Evolutionary conservation across 2,888 invertebrate species (phyloP).

Genomic region (Eristalinus aeneus): DNA sequence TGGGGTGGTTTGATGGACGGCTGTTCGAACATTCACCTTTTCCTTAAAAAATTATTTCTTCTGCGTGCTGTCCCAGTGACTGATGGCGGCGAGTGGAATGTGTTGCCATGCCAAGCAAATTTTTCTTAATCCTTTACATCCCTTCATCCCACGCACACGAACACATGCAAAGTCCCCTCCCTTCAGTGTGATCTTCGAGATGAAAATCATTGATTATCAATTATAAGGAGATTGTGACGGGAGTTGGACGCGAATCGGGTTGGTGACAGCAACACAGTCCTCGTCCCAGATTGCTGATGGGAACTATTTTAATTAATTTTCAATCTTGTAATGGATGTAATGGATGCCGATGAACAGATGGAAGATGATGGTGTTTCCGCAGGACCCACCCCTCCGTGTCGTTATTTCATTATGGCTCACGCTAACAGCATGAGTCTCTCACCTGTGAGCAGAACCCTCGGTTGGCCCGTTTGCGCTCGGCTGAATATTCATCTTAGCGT

Average conservation of each 20-base stretch:
- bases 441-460: not conserved
- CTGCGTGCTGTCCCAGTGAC: not conserved
- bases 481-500: slow-evolving; percentile 21
- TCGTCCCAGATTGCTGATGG: slow-evolving; percentile 45
- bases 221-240: slow-evolving; percentile 5
- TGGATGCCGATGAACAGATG: slow-evolving; percentile 8
- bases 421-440: slow-evolving; percentile 36
- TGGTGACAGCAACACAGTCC: slow-evolving; percentile 26
- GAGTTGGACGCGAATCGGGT: no score
- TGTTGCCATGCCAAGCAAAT: not conserved
- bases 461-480: not conserved
- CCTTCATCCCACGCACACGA: not conserved
- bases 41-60: not conserved
- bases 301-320: slow-evolving; percentile 68
- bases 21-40: slow-evolving; percentile 22
- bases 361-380: not conserved
- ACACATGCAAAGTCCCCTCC: not conserved
- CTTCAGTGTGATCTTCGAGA: slow-evolving; percentile 21
- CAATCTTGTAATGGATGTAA: slow-evolving; percentile 48
- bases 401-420: slow-evolving; percentile 62
- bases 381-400: not conserved
- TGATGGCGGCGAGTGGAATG: not conserved
- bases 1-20: not conserved
- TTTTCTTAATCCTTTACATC: slow-evolving; percentile 22
- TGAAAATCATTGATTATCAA: slow-evolving; percentile 54